Percentiles rank a stretch among this genome's conserved stretches.
Evolutionary conservation across 2,797 vertebrate genomes (phyloP).

Genomic region (Chloroceryle amazona): DNA sequence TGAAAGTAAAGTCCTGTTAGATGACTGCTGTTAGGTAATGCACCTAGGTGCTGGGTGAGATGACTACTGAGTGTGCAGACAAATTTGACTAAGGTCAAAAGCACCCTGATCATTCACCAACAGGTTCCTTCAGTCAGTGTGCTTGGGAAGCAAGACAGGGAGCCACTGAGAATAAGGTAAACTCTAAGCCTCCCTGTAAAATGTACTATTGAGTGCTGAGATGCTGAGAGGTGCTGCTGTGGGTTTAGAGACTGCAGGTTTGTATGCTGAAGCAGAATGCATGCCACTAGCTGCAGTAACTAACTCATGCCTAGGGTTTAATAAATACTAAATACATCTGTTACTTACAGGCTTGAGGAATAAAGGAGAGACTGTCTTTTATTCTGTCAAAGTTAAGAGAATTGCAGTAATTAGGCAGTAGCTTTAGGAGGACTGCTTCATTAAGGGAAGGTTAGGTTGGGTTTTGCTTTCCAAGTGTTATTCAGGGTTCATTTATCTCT

Average conservation of each 20-base stretch:
- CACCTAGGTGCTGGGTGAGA: fast-evolving
- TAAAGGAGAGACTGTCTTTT: neutral
- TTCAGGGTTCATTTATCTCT: neutral
- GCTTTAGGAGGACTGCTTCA: neutral
- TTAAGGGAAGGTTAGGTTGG: neutral
- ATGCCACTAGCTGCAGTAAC: neutral
- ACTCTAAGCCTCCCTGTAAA: neutral
- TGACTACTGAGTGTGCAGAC: fast-evolving
- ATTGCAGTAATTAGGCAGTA: slow-evolving; percentile 1
- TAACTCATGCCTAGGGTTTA: neutral
- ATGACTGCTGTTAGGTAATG: neutral
- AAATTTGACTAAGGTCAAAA: neutral
- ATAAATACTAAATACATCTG: neutral
- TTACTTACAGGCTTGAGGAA: neutral
- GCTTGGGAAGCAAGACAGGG: neutral
- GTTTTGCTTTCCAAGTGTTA: slow-evolving; percentile 2
- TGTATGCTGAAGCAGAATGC: neutral
- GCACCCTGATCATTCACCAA: neutral
- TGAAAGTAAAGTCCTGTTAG: neutral
- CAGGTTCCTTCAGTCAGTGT: neutral
- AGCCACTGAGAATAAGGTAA: neutral
- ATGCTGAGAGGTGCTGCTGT: fast-evolving
- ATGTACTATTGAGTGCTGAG: fast-evolving
- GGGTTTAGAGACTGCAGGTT: neutral
- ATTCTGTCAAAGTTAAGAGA: neutral